Evolutionary conservation across 2,797 vertebrate genomes (phyloP).

Genomic region (Danio jaintianensis): DNA sequence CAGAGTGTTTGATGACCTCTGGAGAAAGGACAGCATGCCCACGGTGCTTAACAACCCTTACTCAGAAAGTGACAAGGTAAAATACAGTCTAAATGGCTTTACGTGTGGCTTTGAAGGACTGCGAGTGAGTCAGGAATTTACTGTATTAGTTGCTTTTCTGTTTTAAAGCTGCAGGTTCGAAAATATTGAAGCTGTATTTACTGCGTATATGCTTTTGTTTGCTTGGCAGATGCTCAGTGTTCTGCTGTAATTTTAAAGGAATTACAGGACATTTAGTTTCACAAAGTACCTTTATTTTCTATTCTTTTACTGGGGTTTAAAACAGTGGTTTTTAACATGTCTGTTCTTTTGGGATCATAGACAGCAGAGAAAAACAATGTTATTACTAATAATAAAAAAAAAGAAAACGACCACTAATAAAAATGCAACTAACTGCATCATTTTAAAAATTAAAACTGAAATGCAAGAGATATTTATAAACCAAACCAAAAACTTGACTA

Average conservation of each 20-base stretch:
- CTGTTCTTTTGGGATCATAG: neutral
- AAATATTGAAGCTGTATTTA: constrained; percentile 6
- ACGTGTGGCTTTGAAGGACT: constrained; percentile 15
- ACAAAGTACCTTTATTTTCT: neutral
- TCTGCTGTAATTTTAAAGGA: neutral
- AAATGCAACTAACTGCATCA: neutral
- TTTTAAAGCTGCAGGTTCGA: neutral
- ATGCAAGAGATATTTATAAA: neutral
- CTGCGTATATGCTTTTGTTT: neutral
- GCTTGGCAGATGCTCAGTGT: neutral
- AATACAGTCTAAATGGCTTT: constrained; percentile 43
- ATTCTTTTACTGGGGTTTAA: neutral
- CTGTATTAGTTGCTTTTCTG: neutral
- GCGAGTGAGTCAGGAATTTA: constrained; percentile 41
- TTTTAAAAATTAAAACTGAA: neutral
- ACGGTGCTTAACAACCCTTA: constrained; percentile 81
- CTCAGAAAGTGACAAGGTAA: constrained; percentile 85
- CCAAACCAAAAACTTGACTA: neutral
- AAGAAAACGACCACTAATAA: too few species aligned
- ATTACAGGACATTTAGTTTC: neutral
- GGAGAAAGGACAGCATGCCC: constrained; percentile 76
- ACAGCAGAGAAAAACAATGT: neutral
- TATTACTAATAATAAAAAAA: neutral
- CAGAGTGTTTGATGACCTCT: constrained; percentile 75
- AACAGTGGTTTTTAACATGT: neutral